Base-by-base conservation (phyloP, 2,797 vertebrate species). In the Chrosomus eos region DNA sequence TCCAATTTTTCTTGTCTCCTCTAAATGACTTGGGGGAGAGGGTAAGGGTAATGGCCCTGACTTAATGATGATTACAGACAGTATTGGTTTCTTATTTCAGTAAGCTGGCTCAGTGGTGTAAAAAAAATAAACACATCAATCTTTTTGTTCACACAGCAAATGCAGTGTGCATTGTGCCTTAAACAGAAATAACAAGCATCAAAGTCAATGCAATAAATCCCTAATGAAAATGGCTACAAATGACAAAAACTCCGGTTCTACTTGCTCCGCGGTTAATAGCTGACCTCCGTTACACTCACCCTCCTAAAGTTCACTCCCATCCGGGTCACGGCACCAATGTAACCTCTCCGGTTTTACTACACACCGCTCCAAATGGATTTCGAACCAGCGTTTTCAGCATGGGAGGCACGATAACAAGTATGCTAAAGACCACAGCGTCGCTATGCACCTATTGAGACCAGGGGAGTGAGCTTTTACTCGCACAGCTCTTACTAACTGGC, bases 1-100 rank as follows among this genome's bases (percentile, higher is more conserved):
- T 66, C 33, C 82, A 80, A 89, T 90, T 90, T 85, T 77, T 90
- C 77, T 72, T 79, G 87, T 82, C 88, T 90, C 76, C 87, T 87
- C 88, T 92, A 92, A 92, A 93, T 88, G 89, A 90, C 91, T 93
- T 89, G 92, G 89, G 85, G 51, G 81, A 81, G 90, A 89, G 87
- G 85, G 85, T 31, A 72, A 80, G 88, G 84, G 78, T 91, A 93
- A 93, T 92, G 87, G 89, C 85, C 78, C 64, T 13, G 86, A 88
- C 90, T 90, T 92, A 92, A 93, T 93, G 92, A 92, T 93, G 89
- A 94, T 93, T 93, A 91, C 87, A 85, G 88, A 91, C 90, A 90
- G 91, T 91, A 93, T 90, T 68, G 89, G 90, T 91, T 92, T 93
- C 88, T 92, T 80, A 88, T 93, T 92, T 91, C 88, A 80, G 90